These are phyloP conservation scores for Xylocampa areola DNA, from an alignment of 2,888 invertebrate species.

Conservation along the genomic window DNA sequence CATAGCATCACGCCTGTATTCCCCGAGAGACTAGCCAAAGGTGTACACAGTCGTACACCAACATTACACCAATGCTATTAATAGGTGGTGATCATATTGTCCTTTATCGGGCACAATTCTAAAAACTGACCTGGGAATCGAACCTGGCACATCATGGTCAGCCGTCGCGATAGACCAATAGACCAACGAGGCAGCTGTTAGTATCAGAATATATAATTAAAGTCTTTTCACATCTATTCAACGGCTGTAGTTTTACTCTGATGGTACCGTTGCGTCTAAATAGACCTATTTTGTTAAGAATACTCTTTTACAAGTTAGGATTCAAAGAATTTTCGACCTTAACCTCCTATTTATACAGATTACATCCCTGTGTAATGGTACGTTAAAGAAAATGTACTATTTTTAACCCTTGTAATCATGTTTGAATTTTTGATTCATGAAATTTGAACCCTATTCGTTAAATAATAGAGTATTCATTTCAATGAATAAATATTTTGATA, in stretches of 20 bases:
- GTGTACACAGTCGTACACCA: no score
- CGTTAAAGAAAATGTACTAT: slow-evolving; percentile 18
- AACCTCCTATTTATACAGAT: fast-evolving
- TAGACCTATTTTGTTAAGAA: neutral
- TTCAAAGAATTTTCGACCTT: slow-evolving; percentile 10
- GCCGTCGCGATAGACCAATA: no score
- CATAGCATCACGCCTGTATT: no score
- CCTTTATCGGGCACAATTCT: no score
- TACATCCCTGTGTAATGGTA: neutral
- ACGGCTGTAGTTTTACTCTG: slow-evolving; percentile 9
- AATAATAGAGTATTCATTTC: neutral
- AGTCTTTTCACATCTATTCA: neutral
- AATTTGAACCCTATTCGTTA: neutral
- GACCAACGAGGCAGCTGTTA: no score
- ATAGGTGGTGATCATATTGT: no score
- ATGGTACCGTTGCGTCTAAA: slow-evolving; percentile 9
- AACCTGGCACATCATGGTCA: no score
- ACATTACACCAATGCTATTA: no score
- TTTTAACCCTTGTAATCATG: slow-evolving; percentile 26
- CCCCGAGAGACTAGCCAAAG: no score
- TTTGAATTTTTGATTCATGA: neutral
- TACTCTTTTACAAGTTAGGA: neutral
- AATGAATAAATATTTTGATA: neutral
- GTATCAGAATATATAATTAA: slow-evolving; percentile 3
- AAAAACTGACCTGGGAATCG: no score